Conservation (phyloP, 2,113 vertebrate genomes). For the Forbesichthys papilliferus region DNA sequence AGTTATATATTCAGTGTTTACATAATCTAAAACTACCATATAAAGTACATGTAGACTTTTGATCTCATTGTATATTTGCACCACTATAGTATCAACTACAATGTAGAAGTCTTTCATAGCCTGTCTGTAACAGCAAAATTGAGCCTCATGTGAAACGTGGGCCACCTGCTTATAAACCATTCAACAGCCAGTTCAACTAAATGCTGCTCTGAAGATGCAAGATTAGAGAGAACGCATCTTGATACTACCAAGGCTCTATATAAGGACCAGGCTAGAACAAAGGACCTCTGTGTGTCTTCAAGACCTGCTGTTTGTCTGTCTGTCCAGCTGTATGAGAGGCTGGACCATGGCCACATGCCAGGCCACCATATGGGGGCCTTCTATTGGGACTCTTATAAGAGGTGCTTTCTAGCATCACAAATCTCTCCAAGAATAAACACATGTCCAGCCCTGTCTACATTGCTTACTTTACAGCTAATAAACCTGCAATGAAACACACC, state of each 20-base stretch:
- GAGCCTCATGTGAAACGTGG: no score
- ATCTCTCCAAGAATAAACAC: neutral
- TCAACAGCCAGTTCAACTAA: no score
- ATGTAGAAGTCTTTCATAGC: no score
- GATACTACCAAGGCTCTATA: neutral
- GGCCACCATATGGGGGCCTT: neutral
- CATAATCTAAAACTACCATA: no score
- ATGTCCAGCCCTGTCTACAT: neutral
- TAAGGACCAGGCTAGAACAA: neutral
- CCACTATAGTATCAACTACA: no score
- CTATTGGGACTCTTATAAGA: neutral
- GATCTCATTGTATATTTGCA: no score
- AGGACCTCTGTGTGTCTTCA: neutral
- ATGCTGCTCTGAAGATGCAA: neutral
- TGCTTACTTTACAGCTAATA: neutral
- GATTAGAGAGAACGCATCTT: constrained; percentile 7
- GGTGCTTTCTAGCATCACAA: constrained; percentile 1
- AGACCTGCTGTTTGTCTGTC: neutral
- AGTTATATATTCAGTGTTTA: no score
- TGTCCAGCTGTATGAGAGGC: neutral
- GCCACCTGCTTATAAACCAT: no score
- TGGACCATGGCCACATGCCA: neutral
- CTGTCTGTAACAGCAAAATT: no score
- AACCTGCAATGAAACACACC: no score
- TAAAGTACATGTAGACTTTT: no score